Percentiles rank a stretch among this genome's conserved stretches.
Evolutionary conservation across 2,888 invertebrate species (phyloP).

Genomic region (Hymenopus coronatus): DNA sequence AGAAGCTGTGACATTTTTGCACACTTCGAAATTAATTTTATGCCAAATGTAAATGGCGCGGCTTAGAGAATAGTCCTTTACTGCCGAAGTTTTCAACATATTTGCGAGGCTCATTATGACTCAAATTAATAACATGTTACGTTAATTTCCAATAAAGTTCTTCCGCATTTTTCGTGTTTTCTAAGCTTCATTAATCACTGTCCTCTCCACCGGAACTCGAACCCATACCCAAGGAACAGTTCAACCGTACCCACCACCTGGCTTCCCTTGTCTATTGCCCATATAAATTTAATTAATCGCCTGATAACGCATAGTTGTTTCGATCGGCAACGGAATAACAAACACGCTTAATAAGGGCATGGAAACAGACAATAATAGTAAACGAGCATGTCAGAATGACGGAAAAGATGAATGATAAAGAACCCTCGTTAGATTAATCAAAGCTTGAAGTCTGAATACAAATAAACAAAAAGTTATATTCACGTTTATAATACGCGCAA

Average conservation of each 20-base stretch:
- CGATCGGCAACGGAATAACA: too few species aligned
- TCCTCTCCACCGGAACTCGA: neutral
- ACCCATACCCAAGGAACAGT: neutral
- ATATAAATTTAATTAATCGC: neutral
- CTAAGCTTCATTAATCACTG: too few species aligned
- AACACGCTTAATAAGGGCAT: neutral
- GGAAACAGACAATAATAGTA: neutral
- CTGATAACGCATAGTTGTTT: neutral
- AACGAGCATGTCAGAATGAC: neutral
- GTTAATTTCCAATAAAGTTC: too few species aligned
- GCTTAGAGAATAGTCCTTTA: too few species aligned
- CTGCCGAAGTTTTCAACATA: too few species aligned
- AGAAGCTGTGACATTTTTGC: too few species aligned
- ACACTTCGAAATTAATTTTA: too few species aligned
- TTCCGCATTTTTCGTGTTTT: too few species aligned
- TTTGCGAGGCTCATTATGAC: too few species aligned
- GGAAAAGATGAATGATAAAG: neutral
- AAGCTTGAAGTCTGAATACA: neutral
- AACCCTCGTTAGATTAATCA: neutral
- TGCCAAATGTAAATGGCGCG: too few species aligned
- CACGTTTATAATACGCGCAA: neutral
- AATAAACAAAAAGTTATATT: neutral
- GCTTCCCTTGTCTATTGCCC: neutral
- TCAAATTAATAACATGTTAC: too few species aligned
- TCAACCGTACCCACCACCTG: neutral